Evolutionary conservation across 2,113 vertebrate species (phyloP).

Genomic region (Lepisosteus oculatus): DNA sequence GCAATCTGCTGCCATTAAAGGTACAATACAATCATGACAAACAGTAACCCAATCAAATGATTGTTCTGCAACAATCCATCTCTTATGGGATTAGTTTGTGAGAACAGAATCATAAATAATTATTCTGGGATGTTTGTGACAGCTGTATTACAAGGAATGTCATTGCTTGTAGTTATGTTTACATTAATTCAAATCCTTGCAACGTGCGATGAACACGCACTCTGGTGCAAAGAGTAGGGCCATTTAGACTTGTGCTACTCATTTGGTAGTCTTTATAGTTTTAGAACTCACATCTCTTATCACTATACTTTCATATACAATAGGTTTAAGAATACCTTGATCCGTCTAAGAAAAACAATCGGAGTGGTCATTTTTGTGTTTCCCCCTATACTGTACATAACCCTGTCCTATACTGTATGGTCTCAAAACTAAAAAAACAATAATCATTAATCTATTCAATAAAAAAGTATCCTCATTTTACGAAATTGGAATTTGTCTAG

Average conservation of each 20-base stretch:
- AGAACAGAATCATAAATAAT: slow-evolving; percentile 41
- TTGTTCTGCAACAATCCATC: slow-evolving; percentile 52
- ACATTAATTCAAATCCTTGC: slow-evolving; percentile 52
- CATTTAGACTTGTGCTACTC: slow-evolving; percentile 52
- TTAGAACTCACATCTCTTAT: slow-evolving; percentile 37
- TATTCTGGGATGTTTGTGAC: slow-evolving; percentile 37
- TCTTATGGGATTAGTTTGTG: slow-evolving; percentile 45
- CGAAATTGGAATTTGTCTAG: background rate
- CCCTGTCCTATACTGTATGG: slow-evolving; percentile 56
- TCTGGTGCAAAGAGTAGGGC: slow-evolving; percentile 42
- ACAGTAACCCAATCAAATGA: slow-evolving; percentile 34
- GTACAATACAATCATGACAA: slow-evolving; percentile 47
- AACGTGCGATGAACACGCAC: slow-evolving; percentile 30
- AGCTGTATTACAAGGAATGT: background rate
- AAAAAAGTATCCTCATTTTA: slow-evolving; percentile 4
- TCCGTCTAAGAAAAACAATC: slow-evolving; percentile 35
- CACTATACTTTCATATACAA: slow-evolving; percentile 34
- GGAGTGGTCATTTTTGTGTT: slow-evolving; percentile 46
- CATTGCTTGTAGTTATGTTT: slow-evolving; percentile 32
- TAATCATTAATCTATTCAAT: slow-evolving; percentile 23
- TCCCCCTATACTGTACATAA: slow-evolving; percentile 44
- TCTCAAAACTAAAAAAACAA: slow-evolving; percentile 42
- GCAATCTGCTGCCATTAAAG: slow-evolving; percentile 54
- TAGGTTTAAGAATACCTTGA: slow-evolving; percentile 15
- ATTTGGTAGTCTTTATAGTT: slow-evolving; percentile 47